Base-by-base conservation (phyloP, 2,888 invertebrate species). In the Seira ritae region DNA sequence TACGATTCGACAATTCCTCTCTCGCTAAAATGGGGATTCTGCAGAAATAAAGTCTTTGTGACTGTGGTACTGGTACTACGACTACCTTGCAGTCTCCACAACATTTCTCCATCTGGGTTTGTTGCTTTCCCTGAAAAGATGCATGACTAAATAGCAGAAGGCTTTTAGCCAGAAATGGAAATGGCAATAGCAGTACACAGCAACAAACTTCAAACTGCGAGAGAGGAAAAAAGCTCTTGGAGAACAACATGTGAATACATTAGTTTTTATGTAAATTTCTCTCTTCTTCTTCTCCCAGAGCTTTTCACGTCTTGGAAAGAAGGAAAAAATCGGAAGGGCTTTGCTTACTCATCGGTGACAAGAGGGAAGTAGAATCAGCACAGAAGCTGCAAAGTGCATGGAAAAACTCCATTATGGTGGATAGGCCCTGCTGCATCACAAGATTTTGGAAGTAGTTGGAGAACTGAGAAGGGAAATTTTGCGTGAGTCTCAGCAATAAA, bases 331-430 rank as follows among this genome's bases (percentile, higher is more conserved):
- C 55, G 55, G 55, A 55, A 55, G 55, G 12, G 55, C 75, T 37
- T 80, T 88, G 93, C 96, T 95, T 92, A 97, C 97, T 96, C 91
- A 96, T 92, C 42, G 97, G 97, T 24, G 97, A 97, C 20, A 97
- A 92, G 89, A 96, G 92, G 8, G 95, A 94, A 86, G 95, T 94
- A 12, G 97, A 97, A 91, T 98, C 98, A 50, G 96, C 94, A 91
- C 99, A 99, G 91, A 97, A 99, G 4, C 98, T 98, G 72, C 98
- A 94, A 89, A 98, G 96, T 0, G 98, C 94, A 91, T 99, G 99
- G 85, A 99, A 94, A 90, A 98, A 96, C 90, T 99, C 98, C 77
- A 99, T 92, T 8, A 98, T 93, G 86, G 97, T 97, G 19, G 94
- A 92, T 37, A 98, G 92, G 0, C 96, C 94, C 31, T 95, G 94